Base-by-base conservation (phyloP, 1,140 invertebrate species). In the Arctopsyche grandis region DNA sequence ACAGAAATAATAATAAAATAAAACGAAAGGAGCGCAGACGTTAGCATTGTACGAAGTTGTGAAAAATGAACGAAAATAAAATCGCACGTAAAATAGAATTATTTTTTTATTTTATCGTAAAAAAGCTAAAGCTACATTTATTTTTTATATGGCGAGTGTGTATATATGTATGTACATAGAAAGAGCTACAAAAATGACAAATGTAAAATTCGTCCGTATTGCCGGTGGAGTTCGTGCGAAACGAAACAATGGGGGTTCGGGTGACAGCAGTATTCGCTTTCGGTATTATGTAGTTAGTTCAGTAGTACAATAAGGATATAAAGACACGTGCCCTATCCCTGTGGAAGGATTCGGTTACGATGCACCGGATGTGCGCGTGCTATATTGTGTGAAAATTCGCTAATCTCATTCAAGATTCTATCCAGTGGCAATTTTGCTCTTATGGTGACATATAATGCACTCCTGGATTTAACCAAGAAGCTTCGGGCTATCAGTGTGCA, bases 61-160 rank as follows among this genome's bases (percentile, higher is more conserved):
- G 56, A 60, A 60, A 60, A 60, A 60, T 60, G 56, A 21, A 60
- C 56, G 56, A 60, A 60, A 60, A 60, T 60, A 60, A 60, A 60
- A 60, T 60, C 16, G 56, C 9, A 21, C 56, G 56, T 19, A 60
- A 60, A 19, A 21, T n/a, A 60, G 16, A 19, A 60, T 60, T 60
- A 16, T 60, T 60, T 52, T 60, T 60, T 14, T 66, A 52, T 52
- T 52, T 9, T 26, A 14, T 66, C 21, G 63, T 26, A 66, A 66
- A 29, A 66, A 5, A 66, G 21, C 9, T 63, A 24, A 63, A 24
- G n/a, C 9, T 63, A 22, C 24, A 63, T 63, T 22, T 63, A 22
- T 9, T 26, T 4, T 52, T 14, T 52, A 52, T 52, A 52, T 12
- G n/a, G 12, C 16, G 12, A 1, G 16, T 52, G 12, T 52, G 16